These are phyloP conservation scores for Enteromius anoplus DNA, from an alignment of 2,797 vertebrate species.

Conservation along the genomic window DNA sequence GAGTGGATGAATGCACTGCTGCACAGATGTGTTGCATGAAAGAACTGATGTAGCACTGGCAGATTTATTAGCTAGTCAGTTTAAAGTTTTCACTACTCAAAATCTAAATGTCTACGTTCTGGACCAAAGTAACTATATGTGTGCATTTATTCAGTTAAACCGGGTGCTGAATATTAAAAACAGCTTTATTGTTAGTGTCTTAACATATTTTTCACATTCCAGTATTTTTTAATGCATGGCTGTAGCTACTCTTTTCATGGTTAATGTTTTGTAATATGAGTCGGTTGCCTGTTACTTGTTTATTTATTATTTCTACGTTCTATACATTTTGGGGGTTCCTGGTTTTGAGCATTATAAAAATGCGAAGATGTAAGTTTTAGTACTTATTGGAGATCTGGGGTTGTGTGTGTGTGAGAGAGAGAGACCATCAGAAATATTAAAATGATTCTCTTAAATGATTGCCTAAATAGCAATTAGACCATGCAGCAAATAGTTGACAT, in stretches of 20 bases:
- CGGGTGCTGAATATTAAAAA: not conserved
- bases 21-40: slow-evolving; percentile 5
- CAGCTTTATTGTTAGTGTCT: not conserved
- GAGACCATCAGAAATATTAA: slow-evolving; percentile 42
- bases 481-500: not conserved
- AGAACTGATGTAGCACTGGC: not conserved
- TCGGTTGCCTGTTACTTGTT: slow-evolving; percentile 57
- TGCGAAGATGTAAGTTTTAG: slow-evolving; percentile 60
- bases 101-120: not conserved
- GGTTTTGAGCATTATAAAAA: slow-evolving; percentile 65
- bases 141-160: not conserved
- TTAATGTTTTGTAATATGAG: slow-evolving; percentile 56
- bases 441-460: slow-evolving; percentile 39
- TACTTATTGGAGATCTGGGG: slow-evolving; percentile 45
- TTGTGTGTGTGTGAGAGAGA: slow-evolving; percentile 19
- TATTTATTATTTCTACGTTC: slow-evolving; percentile 64
- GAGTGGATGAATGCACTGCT: slow-evolving; percentile 21
- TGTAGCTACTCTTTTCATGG: slow-evolving; percentile 47
- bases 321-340: slow-evolving; percentile 55
- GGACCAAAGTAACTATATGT: not conserved
- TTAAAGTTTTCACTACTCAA: not conserved
- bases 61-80: slow-evolving; percentile 16
- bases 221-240: slow-evolving; percentile 3
- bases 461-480: not conserved
- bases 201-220: not conserved